Evolutionary conservation across 2,113 vertebrate species (phyloP).

Genomic region (Ia io): DNA sequence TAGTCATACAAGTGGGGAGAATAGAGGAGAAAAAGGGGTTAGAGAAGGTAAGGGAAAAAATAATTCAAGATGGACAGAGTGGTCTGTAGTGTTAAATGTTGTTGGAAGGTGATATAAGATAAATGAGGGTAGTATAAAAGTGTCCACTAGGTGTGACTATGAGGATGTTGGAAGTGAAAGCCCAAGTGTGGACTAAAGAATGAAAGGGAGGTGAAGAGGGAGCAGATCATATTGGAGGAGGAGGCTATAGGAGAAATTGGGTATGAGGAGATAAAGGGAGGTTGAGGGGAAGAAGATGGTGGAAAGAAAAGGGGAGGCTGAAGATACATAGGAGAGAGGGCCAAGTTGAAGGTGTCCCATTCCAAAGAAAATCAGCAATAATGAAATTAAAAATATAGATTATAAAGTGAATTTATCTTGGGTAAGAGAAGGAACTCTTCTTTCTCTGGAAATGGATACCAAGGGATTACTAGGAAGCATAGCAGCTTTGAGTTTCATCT

Average conservation of each 20-base stretch:
- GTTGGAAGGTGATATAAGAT: background rate
- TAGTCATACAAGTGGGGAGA: background rate
- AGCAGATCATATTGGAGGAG: background rate
- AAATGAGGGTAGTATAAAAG: background rate
- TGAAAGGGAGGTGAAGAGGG: background rate
- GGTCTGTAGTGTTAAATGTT: background rate
- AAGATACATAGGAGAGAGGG: background rate
- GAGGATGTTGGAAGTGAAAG: background rate
- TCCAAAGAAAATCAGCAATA: background rate
- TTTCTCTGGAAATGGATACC: background rate
- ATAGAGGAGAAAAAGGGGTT: background rate
- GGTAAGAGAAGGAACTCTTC: background rate
- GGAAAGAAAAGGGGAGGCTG: background rate
- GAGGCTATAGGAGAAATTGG: background rate
- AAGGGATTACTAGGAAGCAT: background rate
- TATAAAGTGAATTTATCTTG: background rate
- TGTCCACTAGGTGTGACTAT: background rate
- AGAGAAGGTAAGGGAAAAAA: background rate
- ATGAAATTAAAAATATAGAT: background rate
- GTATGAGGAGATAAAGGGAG: background rate
- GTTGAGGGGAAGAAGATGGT: background rate
- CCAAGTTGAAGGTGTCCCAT: background rate
- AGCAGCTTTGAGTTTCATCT: background rate
- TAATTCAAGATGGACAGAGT: background rate
- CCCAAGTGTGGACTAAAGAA: background rate